These are phyloP conservation scores for Pyrochroa serraticornis DNA, from an alignment of 2,888 invertebrate genomes.

Conservation along the genomic window DNA sequence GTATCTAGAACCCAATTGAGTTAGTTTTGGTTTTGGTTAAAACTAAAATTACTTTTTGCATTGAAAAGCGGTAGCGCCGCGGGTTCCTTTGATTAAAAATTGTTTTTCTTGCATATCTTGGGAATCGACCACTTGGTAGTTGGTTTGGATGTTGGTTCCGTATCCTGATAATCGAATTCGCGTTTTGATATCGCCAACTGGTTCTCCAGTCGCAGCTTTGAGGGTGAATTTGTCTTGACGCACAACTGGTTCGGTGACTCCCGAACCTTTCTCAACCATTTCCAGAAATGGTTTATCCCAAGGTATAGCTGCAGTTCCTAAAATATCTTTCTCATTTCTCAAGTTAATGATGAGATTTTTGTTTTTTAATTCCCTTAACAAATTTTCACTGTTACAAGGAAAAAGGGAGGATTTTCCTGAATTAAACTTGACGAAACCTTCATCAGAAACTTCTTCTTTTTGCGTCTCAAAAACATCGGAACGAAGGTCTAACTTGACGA, in stretches of 20 bases:
- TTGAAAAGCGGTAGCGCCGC: slow-evolving; percentile 43
- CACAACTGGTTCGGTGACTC: slow-evolving; percentile 50
- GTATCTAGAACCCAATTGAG: slow-evolving; percentile 8
- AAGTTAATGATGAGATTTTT: slow-evolving; percentile 61
- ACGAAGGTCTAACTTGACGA: slow-evolving; percentile 16
- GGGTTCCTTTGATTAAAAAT: slow-evolving; percentile 47
- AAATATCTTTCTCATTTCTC: slow-evolving; percentile 54
- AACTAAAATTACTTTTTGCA: slow-evolving; percentile 12
- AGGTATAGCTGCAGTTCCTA: slow-evolving; percentile 56
- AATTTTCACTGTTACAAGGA: slow-evolving; percentile 59
- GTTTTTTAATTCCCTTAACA: slow-evolving; percentile 58
- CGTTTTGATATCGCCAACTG: slow-evolving; percentile 60
- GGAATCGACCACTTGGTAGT: slow-evolving; percentile 40
- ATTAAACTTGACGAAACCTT: not conserved
- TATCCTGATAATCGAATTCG: slow-evolving; percentile 61
- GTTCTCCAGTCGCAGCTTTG: slow-evolving; percentile 51
- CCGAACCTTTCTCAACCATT: slow-evolving; percentile 56
- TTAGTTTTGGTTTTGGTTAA: not conserved
- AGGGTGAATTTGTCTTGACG: slow-evolving; percentile 56
- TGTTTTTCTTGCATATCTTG: slow-evolving; percentile 32
- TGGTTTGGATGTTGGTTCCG: slow-evolving; percentile 58
- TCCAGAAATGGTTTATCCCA: slow-evolving; percentile 62
- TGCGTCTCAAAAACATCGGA: slow-evolving; percentile 16
- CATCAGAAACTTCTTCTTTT: not conserved
- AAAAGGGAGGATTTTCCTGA: slow-evolving; percentile 62